Evolutionary conservation across 2,113 vertebrate genomes (phyloP), one percentile per base, ranked within the genome.

Genomic region (Raja brachyura): DNA sequence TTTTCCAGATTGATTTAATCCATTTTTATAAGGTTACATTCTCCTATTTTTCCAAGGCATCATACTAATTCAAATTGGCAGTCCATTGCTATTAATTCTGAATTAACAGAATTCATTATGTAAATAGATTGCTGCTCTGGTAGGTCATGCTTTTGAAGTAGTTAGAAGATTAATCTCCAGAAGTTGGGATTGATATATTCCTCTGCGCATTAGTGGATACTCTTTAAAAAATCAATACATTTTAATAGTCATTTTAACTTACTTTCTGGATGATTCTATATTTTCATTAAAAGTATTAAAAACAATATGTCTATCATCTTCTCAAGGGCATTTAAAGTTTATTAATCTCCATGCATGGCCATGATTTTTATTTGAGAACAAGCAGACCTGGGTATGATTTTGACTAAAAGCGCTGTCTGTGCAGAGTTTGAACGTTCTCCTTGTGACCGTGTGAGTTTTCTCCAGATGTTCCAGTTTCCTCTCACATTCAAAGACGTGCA

Each of bases 31-130:
- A 70, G 66, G 66, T 48, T 92, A 48, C 66, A 11, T 10, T 90
- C 16, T 73, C 31, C 66, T 22, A 13, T 70, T 33, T 92, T 70
- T 48, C 68, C 28, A 8, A 68, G 18, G 22, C 8, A 73, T 92
- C 39, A 73, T 20, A 39, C 88, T 92, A 73, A 73, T 92, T 92
- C 88, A 92, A 73, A 92, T 70, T 68, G 66, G 63, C 88, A 92
- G 66, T 48, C 66, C 88, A 73, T 73, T 92, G 16, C 88, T 10
- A 92, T 92, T 70, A 92, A 39, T 92, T 92, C 88, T 25, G 25
- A 92, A 92, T 73, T 92, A 92, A 48, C 88, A 73, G 66, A 73
- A 68, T 92, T 92, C 88, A 92, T 92, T 92, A 92, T 73, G 88
- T 92, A 73, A 92, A 73, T 92, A 33, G 9, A 70, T 92, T 73